Conservation (phyloP, 1,140 invertebrate species). For the Diachasmimorpha longicaudata region DNA sequence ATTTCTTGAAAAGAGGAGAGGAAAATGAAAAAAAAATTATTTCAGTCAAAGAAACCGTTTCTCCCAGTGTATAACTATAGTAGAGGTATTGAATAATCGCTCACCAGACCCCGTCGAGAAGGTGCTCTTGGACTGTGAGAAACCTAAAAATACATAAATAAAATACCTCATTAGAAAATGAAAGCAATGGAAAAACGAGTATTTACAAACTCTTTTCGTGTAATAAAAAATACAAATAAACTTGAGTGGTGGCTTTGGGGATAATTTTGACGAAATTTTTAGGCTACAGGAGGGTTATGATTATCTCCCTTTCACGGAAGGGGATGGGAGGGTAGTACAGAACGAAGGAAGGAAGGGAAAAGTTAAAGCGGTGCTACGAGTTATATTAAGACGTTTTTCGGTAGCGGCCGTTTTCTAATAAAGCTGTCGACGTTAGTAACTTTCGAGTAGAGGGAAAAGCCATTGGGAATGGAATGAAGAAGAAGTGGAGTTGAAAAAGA, state of each 20-base stretch:
- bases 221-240: too few relatives aligned
- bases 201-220: too few relatives aligned
- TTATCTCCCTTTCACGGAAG: background rate
- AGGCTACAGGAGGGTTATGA: background rate
- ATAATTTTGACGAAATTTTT: background rate
- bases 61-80: background rate
- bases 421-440: constrained; percentile 45
- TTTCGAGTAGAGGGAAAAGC: constrained; percentile 35
- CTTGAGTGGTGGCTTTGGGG: too few relatives aligned
- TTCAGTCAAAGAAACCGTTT: too few relatives aligned
- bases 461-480: constrained; percentile 28
- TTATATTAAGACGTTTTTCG: constrained; percentile 55
- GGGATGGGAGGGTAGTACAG: background rate
- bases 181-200: background rate
- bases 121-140: constrained; percentile 12
- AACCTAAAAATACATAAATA: constrained; percentile 2
- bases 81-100: background rate
- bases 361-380: background rate
- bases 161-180: background rate
- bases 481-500: constrained; percentile 55
- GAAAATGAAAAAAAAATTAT: too few relatives aligned
- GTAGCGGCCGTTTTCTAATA: constrained; percentile 57
- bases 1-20: too few relatives aligned
- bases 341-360: background rate
- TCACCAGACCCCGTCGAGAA: constrained; percentile 39